Percentiles rank a stretch among this genome's conserved stretches.
Conservation (phyloP, 2,888 invertebrate species). For the Tenodera sinensis region DNA sequence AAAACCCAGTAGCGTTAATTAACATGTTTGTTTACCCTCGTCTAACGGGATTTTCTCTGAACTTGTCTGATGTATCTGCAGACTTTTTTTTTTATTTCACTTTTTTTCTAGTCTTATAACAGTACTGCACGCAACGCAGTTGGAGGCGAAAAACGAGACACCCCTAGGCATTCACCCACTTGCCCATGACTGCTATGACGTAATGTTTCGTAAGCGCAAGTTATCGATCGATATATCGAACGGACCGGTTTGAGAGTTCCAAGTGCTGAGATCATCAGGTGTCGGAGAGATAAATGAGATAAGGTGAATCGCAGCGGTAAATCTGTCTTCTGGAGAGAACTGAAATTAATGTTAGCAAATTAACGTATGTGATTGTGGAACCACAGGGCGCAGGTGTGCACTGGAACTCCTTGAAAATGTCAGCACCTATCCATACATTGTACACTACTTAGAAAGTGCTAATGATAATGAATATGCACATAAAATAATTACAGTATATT, state of each 20-base stretch:
- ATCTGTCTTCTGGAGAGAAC: neutral
- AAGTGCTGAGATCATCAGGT: neutral
- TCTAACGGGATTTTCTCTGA: no score
- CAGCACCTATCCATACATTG: no score
- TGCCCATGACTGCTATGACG: neutral
- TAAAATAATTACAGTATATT: no score
- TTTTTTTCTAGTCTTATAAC: neutral
- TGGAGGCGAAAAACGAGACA: neutral
- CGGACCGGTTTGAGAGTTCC: neutral
- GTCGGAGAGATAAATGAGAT: neutral
- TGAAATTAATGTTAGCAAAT: neutral
- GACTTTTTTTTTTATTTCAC: no score
- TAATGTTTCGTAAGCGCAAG: neutral
- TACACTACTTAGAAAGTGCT: no score
- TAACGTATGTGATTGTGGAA: no score
- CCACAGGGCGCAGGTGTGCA: no score
- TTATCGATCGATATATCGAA: neutral
- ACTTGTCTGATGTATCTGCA: no score
- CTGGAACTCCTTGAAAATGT: no score
- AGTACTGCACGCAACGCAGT: neutral
- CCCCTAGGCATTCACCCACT: neutral
- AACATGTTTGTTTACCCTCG: no score
- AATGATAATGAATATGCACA: no score
- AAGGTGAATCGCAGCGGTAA: neutral
- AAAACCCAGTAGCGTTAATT: no score